These are phyloP conservation scores for Oncorhynchus kisutch DNA, from an alignment of 2,113 vertebrate genomes.

Conservation along the genomic window DNA sequence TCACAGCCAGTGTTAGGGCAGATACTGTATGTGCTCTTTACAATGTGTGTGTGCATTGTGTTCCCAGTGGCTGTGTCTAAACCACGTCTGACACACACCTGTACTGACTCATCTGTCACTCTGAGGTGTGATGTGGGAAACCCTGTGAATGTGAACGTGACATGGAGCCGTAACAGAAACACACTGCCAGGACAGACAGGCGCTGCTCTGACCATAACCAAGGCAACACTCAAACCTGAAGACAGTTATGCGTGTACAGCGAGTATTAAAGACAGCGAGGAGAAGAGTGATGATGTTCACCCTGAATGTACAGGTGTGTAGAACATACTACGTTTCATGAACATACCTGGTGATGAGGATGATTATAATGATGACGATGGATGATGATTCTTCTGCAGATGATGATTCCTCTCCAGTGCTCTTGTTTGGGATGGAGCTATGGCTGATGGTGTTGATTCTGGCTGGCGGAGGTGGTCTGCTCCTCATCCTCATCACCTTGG, in stretches of 20 bases:
- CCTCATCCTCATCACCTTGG: neutral
- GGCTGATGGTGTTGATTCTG: neutral
- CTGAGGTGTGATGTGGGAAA: neutral
- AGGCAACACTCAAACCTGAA: neutral
- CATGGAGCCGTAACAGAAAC: neutral
- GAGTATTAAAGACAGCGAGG: neutral
- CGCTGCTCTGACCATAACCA: neutral
- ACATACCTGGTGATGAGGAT: neutral
- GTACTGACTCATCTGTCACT: neutral
- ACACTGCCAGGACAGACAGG: neutral
- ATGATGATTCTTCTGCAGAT: neutral
- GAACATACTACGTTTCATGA: neutral
- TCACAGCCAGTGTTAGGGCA: neutral
- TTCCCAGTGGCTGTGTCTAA: neutral
- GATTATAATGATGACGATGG: neutral
- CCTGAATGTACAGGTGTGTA: neutral
- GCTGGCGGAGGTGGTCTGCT: neutral
- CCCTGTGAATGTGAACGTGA: neutral
- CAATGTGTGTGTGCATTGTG: neutral
- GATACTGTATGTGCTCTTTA: neutral
- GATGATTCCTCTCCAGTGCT: neutral
- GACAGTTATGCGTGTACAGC: neutral
- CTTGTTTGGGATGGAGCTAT: neutral
- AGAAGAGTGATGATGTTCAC: neutral
- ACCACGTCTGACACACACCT: neutral